Evolutionary conservation across 1,140 invertebrate species (phyloP), one percentile per base, ranked within the genome.

Genomic region (Elymnias hypermnestra): DNA sequence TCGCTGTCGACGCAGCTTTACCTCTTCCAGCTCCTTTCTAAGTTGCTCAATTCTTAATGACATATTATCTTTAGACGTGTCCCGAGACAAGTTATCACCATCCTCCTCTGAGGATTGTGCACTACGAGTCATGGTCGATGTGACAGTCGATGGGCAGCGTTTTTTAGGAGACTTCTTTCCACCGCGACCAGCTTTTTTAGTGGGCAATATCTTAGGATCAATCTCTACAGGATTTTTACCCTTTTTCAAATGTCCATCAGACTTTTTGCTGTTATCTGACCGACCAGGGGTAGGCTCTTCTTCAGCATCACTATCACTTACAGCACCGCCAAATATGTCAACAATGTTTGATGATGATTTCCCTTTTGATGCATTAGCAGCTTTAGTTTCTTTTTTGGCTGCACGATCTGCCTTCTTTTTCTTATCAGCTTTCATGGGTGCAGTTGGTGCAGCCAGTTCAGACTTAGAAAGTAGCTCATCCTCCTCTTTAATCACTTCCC

Each of bases 401-500:
- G 5, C 12, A 4, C 17, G 15, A 5, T 36, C 54, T 33, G 58
- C 37, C 51, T 79, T 79, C 8, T 43, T 17, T 47, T 79, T 82
- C 38, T 76, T 77, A 19, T 78, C 90, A 88, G 89, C 76, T 65
- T 89, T 89, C 0, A 73, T 67, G 7, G 48, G 39, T 5, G 48
- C 23, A 14, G 41, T 14, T 69, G 40, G 83, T 74, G 23, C 69
- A 68, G 43, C 75, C 71, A 41, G 53, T 62, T 76, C 90, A 88
- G 88, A 79, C 57, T 89, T 84, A 9, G 70, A 7, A 13, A 37
- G 63, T 31, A 89, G 88, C 46, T 95, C 94, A 60, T 95, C 94
- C 71, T 98, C 95, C 73, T 98, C 96, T 57, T 93, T 94, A 19
- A 98, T 93, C 0, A 98, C 92, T 79, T 99, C 97, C 92, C 94